Evolutionary conservation across 2,797 vertebrate species (phyloP).

Genomic region (Masticophis lateralis): DNA sequence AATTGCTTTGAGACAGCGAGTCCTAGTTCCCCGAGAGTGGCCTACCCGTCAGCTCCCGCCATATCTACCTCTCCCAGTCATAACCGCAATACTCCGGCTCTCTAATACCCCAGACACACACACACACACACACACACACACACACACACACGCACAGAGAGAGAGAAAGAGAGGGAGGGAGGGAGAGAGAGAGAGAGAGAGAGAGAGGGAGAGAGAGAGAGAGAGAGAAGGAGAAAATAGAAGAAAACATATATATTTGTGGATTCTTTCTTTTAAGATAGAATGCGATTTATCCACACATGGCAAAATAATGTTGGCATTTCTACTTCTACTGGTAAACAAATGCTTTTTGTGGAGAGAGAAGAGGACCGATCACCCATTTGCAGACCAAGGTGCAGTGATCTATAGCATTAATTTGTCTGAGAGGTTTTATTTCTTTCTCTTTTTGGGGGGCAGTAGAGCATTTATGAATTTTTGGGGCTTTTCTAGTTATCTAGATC

Average conservation of each 20-base stretch:
- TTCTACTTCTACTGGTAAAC: background rate
- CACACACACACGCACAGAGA: no score
- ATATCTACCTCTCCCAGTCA: no score
- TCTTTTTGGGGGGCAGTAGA: background rate
- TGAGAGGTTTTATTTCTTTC: background rate
- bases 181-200: no score
- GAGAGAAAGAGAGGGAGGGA: no score
- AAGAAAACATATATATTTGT: background rate
- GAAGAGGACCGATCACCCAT: background rate
- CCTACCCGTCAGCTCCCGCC: no score
- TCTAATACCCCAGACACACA: background rate
- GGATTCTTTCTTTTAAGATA: background rate
- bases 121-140: no score
- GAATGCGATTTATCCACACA: no score
- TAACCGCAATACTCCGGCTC: no score
- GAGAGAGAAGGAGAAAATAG: no score
- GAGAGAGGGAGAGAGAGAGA: no score
- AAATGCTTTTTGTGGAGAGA: background rate
- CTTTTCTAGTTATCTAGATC: background rate
- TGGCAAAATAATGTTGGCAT: background rate
- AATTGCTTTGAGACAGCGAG: no score
- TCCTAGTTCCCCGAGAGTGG: no score
- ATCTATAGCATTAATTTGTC: background rate
- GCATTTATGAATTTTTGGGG: background rate
- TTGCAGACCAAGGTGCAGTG: background rate